Conservation (phyloP, 2,797 vertebrate species). For the Coregonus ussuriensis region DNA sequence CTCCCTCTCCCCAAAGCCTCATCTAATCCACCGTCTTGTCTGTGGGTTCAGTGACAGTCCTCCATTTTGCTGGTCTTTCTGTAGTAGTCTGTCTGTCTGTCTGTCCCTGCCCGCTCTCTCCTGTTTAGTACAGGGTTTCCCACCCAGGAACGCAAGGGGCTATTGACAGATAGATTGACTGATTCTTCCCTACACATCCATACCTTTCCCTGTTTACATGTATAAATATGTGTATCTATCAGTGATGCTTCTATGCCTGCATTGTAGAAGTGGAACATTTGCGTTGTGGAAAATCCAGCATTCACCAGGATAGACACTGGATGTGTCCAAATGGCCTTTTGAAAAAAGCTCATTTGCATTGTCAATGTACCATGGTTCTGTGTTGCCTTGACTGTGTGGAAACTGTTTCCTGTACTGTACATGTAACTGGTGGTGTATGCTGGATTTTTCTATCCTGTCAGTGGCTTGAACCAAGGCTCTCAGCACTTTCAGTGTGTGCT, state of each 20-base stretch:
- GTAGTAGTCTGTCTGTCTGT: constrained; percentile 47
- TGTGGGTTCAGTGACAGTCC: constrained; percentile 15
- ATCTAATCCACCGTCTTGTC: constrained; percentile 25
- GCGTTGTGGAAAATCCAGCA: constrained; percentile 61
- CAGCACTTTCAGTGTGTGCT: constrained; percentile 4
- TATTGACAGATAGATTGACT: constrained; percentile 48
- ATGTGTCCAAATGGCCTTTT: constrained; percentile 67
- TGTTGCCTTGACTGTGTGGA: constrained; percentile 58
- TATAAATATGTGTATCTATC: constrained; percentile 36
- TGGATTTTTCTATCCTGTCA: constrained; percentile 29
- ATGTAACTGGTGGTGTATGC: constrained; percentile 34
- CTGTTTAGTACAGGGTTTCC: constrained; percentile 49
- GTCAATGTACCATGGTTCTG: constrained; percentile 38
- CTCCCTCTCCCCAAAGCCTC: constrained; percentile 23
- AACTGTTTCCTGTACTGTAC: constrained; percentile 30
- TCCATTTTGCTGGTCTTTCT: constrained; percentile 47
- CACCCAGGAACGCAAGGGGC: constrained; percentile 50
- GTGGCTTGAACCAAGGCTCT: constrained; percentile 30
- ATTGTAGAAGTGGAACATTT: constrained; percentile 45
- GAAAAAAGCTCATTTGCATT: constrained; percentile 57
- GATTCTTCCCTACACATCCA: constrained; percentile 40
- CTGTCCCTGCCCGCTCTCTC: constrained; percentile 58
- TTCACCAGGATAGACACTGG: constrained; percentile 49
- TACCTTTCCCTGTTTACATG: constrained; percentile 53
- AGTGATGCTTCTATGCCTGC: constrained; percentile 52